Percentiles rank a stretch among this genome's conserved stretches.
Evolutionary conservation across 2,113 vertebrate species (phyloP).

Genomic region (Australoheros scitulus): DNA sequence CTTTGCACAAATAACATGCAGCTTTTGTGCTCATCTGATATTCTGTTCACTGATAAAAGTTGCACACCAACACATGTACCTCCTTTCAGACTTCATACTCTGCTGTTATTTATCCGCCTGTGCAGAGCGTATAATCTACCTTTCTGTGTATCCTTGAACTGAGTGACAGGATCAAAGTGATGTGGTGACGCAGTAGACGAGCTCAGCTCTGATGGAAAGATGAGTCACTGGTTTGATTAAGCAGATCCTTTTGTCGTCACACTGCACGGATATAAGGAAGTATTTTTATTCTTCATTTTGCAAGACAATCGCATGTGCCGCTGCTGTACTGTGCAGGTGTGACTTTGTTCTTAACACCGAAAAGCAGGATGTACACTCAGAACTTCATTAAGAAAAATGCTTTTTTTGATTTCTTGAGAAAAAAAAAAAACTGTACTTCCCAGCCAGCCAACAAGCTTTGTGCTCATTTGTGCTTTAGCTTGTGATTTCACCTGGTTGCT

Average conservation of each 20-base stretch:
- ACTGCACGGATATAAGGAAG: neutral
- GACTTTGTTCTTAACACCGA: neutral
- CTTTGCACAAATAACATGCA: neutral
- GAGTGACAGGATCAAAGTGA: constrained; percentile 44
- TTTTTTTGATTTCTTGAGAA: neutral
- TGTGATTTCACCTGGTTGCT: constrained; percentile 26
- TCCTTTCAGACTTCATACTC: neutral
- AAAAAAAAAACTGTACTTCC: neutral
- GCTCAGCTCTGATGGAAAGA: constrained; percentile 33
- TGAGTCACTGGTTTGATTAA: constrained; percentile 51
- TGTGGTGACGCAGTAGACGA: constrained; percentile 17
- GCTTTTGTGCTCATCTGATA: neutral
- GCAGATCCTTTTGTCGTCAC: constrained; percentile 16
- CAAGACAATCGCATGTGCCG: neutral
- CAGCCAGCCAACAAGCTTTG: neutral
- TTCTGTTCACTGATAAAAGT: neutral
- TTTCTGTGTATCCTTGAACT: neutral
- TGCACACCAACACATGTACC: neutral
- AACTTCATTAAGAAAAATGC: neutral
- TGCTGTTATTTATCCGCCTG: neutral
- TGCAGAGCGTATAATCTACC: neutral
- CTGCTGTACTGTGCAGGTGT: neutral
- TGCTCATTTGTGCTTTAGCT: neutral
- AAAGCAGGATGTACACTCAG: neutral
- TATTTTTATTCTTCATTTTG: constrained; percentile 2